phyloP scores from a whole-genome alignment of 2,113 vertebrate genomes.

The Alces alces region DNA sequence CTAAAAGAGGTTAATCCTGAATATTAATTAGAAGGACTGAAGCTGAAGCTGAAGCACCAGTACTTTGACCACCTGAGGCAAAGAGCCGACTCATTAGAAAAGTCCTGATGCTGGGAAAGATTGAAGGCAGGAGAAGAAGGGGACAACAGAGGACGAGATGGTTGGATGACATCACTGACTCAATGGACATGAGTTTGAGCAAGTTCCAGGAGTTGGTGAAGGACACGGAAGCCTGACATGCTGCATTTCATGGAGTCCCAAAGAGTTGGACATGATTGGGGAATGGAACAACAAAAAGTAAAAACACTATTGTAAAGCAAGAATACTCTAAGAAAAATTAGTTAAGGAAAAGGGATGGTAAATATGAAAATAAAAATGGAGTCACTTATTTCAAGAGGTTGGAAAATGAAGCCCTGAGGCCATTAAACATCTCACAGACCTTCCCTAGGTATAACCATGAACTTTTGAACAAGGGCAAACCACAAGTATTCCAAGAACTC shows the following conservation, averaged over 20 bases:
- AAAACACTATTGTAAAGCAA: not conserved
- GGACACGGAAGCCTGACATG: not conserved
- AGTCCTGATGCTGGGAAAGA: not conserved
- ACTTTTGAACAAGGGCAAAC: not conserved
- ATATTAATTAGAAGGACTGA: not conserved
- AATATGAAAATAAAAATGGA: not conserved
- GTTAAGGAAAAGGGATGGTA: not conserved
- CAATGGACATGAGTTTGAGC: not conserved
- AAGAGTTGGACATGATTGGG: not conserved
- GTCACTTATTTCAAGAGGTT: not conserved
- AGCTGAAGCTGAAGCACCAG: not conserved
- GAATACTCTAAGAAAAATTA: not conserved
- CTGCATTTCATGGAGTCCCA: not conserved
- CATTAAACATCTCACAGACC: not conserved
- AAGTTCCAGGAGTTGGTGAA: not conserved
- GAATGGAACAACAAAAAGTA: not conserved
- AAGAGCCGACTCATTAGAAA: not conserved
- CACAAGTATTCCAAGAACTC: not conserved
- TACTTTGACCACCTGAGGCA: not conserved
- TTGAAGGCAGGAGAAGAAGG: not conserved
- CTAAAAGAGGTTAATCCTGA: not conserved
- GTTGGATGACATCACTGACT: not conserved
- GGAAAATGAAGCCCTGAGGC: not conserved
- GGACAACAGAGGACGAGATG: not conserved
- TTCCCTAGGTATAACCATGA: not conserved